phyloP scores from a whole-genome alignment of 2,888 invertebrate species.

The Hartigia nigra region DNA sequence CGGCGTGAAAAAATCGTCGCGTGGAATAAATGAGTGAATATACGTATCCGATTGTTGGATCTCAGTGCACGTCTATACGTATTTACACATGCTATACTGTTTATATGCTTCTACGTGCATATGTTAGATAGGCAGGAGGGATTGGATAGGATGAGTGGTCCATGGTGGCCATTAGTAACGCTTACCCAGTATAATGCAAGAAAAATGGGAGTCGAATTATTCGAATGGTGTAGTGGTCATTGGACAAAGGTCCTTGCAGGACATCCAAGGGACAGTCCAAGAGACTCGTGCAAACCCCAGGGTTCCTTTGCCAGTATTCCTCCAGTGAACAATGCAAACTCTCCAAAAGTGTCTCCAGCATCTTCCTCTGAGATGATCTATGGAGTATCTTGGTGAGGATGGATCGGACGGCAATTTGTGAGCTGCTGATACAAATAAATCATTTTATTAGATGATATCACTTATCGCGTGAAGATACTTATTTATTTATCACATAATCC shows the following conservation, averaged over 20 bases:
- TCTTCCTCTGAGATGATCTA: background rate
- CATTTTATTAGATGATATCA: background rate
- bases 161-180: slow-evolving; percentile 51
- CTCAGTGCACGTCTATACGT: background rate
- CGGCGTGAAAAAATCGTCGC: slow-evolving; percentile 14
- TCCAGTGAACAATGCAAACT: slow-evolving; percentile 14
- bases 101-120: background rate
- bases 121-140: background rate
- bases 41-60: slow-evolving; percentile 22
- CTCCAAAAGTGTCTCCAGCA: background rate
- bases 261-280: slow-evolving; percentile 14
- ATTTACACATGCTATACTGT: slow-evolving; percentile 3
- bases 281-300: slow-evolving; percentile 15
- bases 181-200: slow-evolving; percentile 57
- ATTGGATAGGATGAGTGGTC: background rate
- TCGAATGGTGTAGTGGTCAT: slow-evolving; percentile 38
- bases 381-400: background rate
- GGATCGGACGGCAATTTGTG: background rate
- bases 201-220: slow-evolving; percentile 57
- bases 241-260: slow-evolving; percentile 18
- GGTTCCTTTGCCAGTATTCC: slow-evolving; percentile 7
- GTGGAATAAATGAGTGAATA: slow-evolving; percentile 15
- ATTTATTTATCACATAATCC: background rate
- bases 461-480: background rate
- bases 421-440: background rate